Percentiles rank a stretch among this genome's conserved stretches.
phyloP scores from a whole-genome alignment of 2,888 invertebrate genomes.

The Neoitamus cyanurus region DNA sequence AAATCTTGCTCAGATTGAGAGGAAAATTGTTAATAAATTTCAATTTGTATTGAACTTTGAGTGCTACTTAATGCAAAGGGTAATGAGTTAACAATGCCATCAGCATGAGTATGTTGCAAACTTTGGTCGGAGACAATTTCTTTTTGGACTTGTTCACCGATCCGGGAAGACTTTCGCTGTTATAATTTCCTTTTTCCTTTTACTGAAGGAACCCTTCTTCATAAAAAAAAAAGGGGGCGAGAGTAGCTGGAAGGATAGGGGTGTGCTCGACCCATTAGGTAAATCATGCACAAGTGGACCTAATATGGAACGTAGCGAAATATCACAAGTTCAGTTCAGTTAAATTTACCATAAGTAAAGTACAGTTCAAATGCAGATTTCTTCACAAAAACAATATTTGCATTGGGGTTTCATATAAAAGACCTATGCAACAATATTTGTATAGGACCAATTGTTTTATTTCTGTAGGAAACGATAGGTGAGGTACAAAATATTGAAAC shows the following conservation, averaged over 20 bases:
- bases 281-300: not conserved
- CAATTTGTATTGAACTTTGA: conserved; percentile 18
- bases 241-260: not conserved
- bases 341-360: too few species aligned
- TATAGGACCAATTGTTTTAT: too few species aligned
- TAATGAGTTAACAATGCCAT: not conserved
- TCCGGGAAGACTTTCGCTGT: not conserved
- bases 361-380: too few species aligned
- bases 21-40: conserved; percentile 30
- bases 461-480: too few species aligned
- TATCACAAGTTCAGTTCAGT: not conserved
- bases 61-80: not conserved
- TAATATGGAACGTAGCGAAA: not conserved
- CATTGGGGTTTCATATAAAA: too few species aligned
- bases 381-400: too few species aligned
- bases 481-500: too few species aligned
- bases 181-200: not conserved
- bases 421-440: too few species aligned
- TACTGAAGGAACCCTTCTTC: not conserved
- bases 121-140: too few species aligned
- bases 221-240: too few species aligned
- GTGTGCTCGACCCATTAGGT: not conserved
- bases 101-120: not conserved
- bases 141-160: not conserved
- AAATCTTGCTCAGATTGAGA: not conserved